Conservation (phyloP, 2,797 vertebrate genomes). For the Oreonectes daqikongensis region DNA sequence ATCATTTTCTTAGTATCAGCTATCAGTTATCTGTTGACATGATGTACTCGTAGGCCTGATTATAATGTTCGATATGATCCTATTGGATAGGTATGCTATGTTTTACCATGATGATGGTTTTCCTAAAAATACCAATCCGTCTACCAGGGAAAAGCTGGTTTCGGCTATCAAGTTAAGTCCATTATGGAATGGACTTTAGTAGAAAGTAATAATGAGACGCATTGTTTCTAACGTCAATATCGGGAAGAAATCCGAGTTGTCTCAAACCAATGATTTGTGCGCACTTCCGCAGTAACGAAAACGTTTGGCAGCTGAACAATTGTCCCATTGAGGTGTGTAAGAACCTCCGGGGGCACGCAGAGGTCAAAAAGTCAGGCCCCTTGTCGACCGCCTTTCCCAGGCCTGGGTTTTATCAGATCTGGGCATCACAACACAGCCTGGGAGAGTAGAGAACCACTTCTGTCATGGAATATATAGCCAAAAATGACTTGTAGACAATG, state of each 20-base stretch:
- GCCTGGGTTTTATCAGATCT: conserved; percentile 48
- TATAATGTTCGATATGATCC: neutral
- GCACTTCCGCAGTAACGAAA: conserved; percentile 63
- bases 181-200: conserved; percentile 38
- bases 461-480: conserved; percentile 16
- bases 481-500: conserved; percentile 11
- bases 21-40: conserved; percentile 26
- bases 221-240: conserved; percentile 58
- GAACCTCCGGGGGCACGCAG: conserved; percentile 69
- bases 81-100: neutral
- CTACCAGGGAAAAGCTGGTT: conserved; percentile 30
- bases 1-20: conserved; percentile 13
- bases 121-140: conserved; percentile 15
- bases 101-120: conserved; percentile 19
- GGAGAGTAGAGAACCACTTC: conserved; percentile 32
- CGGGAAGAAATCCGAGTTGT: conserved; percentile 66
- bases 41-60: conserved; percentile 5
- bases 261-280: conserved; percentile 63
- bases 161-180: conserved; percentile 36
- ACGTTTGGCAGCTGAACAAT: conserved; percentile 69
- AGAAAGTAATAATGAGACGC: conserved; percentile 55
- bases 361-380: conserved; percentile 66
- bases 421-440: conserved; percentile 53
- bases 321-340: conserved; percentile 66
- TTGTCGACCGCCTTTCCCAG: conserved; percentile 50